Evolutionary conservation across 2,888 invertebrate species (phyloP), one percentile per base, ranked within the genome.

Genomic region (Noctua janthina): DNA sequence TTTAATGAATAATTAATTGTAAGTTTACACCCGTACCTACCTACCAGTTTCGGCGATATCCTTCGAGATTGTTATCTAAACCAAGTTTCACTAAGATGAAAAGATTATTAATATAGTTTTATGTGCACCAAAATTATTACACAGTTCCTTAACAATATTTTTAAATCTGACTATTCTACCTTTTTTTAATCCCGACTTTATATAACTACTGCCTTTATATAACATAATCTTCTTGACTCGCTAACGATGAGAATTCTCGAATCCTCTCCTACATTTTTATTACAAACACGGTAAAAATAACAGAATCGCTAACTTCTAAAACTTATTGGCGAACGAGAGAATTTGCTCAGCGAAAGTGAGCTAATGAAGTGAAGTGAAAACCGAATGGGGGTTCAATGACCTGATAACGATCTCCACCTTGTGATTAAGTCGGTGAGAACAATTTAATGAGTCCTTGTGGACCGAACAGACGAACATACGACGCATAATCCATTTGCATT

Each of bases 361-460:
- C 87, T 93, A 94, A 94, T 94, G 91, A 91, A 93, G 91, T 91
- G 90, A 93, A 93, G 93, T 93, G 94, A 93, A 95, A 95, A 93
- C 91, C 86, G 87, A 93, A 93, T 90, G 85, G 86, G 79, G 93
- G 94, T 93, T 94, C 94, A 93, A 95, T 90, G 94, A 93, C 93
- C 94, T 90, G 94, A 91, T 86, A 94, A 95, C 93, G 94, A 93
- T 91, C 91, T 91, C 87, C 84, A 88, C 89, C 90, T 89, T 90
- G 79, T 91, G 88, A 92, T 91, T 92, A 92, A 91, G 84, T 80
- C 88, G 86, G 91, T 91, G 94, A 92, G 94, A 95, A 93, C 92
- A 89, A 93, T 90, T 93, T 92, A 94, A 94, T 90, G 91, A 91
- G 91, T 83, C 91, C 92, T 93, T 94, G 92, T 93, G 88, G 86